Base-by-base conservation (phyloP, 1,140 invertebrate species). In the Nephotettix cincticeps region DNA sequence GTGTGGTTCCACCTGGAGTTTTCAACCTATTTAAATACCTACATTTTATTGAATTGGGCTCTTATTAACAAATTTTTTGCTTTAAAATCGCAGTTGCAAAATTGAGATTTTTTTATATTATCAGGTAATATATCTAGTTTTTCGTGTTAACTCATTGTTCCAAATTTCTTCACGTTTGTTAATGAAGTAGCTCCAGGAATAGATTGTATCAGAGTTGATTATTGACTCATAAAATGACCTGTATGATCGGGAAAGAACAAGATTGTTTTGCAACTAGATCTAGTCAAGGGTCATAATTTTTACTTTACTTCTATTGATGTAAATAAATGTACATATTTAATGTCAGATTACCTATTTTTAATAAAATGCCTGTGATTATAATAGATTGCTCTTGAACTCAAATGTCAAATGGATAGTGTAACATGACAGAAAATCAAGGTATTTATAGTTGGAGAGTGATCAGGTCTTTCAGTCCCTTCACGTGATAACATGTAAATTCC, bases 381-480 rank as follows among this genome's bases (percentile, higher is more conserved):
- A 28, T 36, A 58, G 40, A 43, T 45, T 67, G 64, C 36, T 21
- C 25, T 17, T 36, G 28, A 64, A 36, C 25, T 67, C 27, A 27
- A 43, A 45, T 67, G 25, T 45, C 9, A 29, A 32, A 23, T 45
- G 32, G 13, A 65, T 43, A 45, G 21, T 25, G 25, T 67, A 65
- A 32, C 6, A 64, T 17, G 56, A 6, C 13, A 61, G 6, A 61
- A 21, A 11, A 54, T 54, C 47, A 40, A 23, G 13, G 17, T 45
- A 27, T 28, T 19, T 36, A 67, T 45, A 45, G 2, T 28, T 17
- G 47, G 47, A 51, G 36, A 25, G 28, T 64, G 65, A 54, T 70
- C 69, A 70, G 29, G 69, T 70, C 69, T 70, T 70, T 70, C 69
- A 70, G 58, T 70, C 61, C 69, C 69, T 70, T 70, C 58, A n/a